Conservation (phyloP, 92 coral and sea anemone species). For the Actinernus sp. region DNA sequence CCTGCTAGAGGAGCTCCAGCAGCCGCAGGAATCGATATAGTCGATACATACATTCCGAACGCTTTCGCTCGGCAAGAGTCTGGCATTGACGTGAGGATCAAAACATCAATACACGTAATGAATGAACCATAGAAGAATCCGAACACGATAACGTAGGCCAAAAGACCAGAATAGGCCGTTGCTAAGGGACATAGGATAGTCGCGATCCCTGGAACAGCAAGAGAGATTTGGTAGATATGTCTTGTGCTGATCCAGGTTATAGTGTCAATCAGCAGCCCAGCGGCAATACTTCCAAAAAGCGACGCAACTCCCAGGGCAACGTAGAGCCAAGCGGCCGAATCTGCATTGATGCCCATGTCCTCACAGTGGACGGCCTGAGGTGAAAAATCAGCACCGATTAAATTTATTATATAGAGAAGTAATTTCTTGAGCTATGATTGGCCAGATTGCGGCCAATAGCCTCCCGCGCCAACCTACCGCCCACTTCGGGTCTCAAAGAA, state of each 20-base stretch:
- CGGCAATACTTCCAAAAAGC: not conserved
- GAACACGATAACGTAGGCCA: not conserved
- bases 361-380: not conserved
- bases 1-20: conserved; percentile 1
- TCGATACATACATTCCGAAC: not conserved
- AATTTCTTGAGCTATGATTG: too few relatives aligned
- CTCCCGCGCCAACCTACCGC: too few relatives aligned
- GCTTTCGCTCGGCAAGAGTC: not conserved
- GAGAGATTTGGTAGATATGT: not conserved
- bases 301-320: conserved; percentile 1
- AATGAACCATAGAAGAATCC: not conserved
- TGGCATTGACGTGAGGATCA: not conserved
- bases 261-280: not conserved
- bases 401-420: too few relatives aligned
- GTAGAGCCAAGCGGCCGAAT: not conserved
- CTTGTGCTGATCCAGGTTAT: not conserved
- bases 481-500: too few relatives aligned
- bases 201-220: not conserved
- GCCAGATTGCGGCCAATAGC: too few relatives aligned
- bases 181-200: not conserved
- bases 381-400: too few relatives aligned
- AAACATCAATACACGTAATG: not conserved
- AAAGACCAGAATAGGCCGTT: not conserved
- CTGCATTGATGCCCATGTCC: not conserved
- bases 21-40: not conserved